Percentiles rank a stretch among this genome's conserved stretches.
These are phyloP conservation scores for Paraescarpia echinospica DNA, from an alignment of 1,140 invertebrate species.

Conservation along the genomic window DNA sequence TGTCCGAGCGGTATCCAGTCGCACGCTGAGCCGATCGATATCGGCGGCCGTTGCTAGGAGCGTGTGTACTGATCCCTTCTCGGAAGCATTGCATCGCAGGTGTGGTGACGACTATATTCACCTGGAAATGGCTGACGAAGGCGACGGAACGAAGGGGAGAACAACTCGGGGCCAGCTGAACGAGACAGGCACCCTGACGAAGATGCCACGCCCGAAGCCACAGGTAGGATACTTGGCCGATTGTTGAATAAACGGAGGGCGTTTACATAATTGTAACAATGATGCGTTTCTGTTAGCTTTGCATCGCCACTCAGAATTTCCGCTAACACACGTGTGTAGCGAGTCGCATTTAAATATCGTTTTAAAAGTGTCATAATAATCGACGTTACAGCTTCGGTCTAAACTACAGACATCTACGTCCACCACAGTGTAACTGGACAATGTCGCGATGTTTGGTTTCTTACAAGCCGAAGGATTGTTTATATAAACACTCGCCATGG, in stretches of 20 bases:
- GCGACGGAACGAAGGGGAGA: neutral
- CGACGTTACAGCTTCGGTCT: neutral
- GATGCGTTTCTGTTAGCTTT: neutral
- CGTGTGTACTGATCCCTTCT: neutral
- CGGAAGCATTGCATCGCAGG: neutral
- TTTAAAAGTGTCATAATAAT: neutral
- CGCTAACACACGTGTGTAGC: neutral
- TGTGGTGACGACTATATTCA: neutral
- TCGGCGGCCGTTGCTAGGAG: neutral
- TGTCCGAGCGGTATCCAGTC: neutral
- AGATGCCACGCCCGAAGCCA: neutral
- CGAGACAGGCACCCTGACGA: neutral
- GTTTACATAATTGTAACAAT: neutral
- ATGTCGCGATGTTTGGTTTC: neutral
- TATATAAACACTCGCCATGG: neutral
- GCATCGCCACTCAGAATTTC: neutral
- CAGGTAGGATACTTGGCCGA: neutral
- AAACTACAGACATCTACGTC: neutral
- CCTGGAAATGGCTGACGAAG: neutral
- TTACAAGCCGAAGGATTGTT: neutral
- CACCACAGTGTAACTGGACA: neutral
- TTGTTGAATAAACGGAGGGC: neutral
- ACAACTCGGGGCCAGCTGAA: neutral
- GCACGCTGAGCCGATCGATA: neutral
- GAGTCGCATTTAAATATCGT: neutral